phyloP scores from a whole-genome alignment of 2,888 invertebrate genomes.

The Lycophotia porphyrea region DNA sequence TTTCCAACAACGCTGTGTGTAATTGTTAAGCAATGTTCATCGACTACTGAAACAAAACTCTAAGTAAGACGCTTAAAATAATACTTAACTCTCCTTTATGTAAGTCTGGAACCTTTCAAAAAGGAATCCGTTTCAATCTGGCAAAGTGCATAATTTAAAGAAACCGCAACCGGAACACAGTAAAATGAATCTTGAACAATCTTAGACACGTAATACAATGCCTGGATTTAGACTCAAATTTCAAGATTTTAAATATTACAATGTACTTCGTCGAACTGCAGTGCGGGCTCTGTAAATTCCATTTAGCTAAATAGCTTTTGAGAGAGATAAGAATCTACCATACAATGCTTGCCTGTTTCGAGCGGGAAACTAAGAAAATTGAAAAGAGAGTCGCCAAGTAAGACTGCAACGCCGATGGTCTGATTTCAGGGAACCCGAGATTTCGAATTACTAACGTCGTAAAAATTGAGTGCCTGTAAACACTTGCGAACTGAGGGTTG shows the following conservation, averaged over 20 bases:
- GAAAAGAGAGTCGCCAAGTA: constrained; percentile 89
- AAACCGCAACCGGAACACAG: constrained; percentile 70
- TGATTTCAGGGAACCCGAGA: constrained; percentile 87
- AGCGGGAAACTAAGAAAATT: constrained; percentile 90
- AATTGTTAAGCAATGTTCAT: constrained; percentile 78
- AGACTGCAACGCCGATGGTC: constrained; percentile 86
- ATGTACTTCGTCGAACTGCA: constrained; percentile 90
- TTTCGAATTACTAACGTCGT: constrained; percentile 86
- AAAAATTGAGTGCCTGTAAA: constrained; percentile 86
- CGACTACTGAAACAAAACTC: constrained; percentile 71
- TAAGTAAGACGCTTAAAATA: constrained; percentile 63
- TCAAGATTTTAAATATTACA: constrained; percentile 90
- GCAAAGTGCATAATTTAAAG: constrained; percentile 82
- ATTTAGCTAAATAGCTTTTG: constrained; percentile 90
- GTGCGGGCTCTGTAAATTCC: constrained; percentile 90
- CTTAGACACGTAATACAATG: constrained; percentile 86
- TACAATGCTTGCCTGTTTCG: constrained; percentile 88
- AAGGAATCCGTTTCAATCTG: constrained; percentile 78
- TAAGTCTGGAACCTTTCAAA: constrained; percentile 65
- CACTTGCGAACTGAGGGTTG: constrained; percentile 78
- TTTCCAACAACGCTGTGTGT: constrained; percentile 82
- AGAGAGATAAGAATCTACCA: constrained; percentile 90
- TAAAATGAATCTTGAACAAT: constrained; percentile 80
- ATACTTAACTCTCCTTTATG: constrained; percentile 62
- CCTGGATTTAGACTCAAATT: constrained; percentile 86